Evolutionary conservation across 2,888 invertebrate genomes (phyloP), one percentile per base, ranked within the genome.

Genomic region (Drosophila planitibia): DNA sequence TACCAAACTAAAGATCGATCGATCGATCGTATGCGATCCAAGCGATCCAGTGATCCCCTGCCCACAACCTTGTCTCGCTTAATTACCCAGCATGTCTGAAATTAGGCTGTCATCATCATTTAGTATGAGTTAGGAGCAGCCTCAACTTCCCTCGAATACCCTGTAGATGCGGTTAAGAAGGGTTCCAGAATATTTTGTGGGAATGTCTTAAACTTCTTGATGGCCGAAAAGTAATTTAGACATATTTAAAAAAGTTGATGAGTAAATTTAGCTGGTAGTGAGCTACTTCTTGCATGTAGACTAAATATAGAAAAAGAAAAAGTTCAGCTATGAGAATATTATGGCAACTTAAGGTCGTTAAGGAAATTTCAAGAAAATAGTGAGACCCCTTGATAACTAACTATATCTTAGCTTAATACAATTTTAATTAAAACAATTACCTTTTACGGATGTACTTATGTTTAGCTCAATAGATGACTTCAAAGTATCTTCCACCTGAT

Each of bases 21-120:
- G 68, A 28, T 28, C 9, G 16, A 47, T 62, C 59, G 53, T 51
- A 51, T 19, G 28, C 28, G 25, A 51, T 51, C 28, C 12, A 28
- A 44, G 22, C 76, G 22, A 63, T 16, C 58, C 41, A n/a, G 39
- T 51, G 67, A 65, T 60, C 35, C 59, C 67, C 81, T 58, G 25
- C 81, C 57, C 77, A n/a, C 59, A 54, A 22, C 51, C 55, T 28
- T 79, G 70, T 47, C 49, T 49, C 65, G 82, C 44, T 65, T 80
- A 82, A 80, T 82, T 80, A 82, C 79, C 75, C 66, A 51, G 63
- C 61, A 69, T 70, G 80, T 68, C 89, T 69, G 81, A 85, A 90
- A 85, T 85, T 90, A 90, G 85, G 90, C 85, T 85, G 85, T 85
- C 85, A 90, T 88, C 85, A 90, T 74, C 90, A 67, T 80, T 79